phyloP scores from a whole-genome alignment of 2,888 invertebrate genomes.

The Drosophila meridiana region DNA sequence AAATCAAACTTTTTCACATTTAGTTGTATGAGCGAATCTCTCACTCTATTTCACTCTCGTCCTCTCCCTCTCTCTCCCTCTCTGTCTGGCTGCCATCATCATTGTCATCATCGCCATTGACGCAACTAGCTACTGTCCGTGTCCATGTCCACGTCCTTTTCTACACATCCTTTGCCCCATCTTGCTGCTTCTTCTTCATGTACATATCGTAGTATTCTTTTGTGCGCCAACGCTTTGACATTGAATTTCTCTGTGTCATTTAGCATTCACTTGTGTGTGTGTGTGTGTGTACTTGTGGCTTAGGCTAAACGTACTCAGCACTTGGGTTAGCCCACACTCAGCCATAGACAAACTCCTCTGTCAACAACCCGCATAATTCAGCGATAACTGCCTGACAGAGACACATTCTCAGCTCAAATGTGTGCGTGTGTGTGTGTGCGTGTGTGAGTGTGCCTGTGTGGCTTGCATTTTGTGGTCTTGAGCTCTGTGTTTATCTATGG shows the following conservation, averaged over 20 bases:
- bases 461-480: constrained; percentile 56
- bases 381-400: constrained; percentile 50
- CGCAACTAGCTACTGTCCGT: constrained; percentile 41
- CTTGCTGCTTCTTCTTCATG: constrained; percentile 7
- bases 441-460: constrained; percentile 35
- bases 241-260: constrained; percentile 74
- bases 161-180: constrained; percentile 13
- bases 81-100: constrained; percentile 57
- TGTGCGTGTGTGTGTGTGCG: constrained; percentile 28
- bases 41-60: not conserved
- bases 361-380: constrained; percentile 63
- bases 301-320: constrained; percentile 44
- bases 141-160: constrained; percentile 20
- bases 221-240: constrained; percentile 69
- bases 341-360: constrained; percentile 19
- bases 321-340: constrained; percentile 25
- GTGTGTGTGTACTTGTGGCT: constrained; percentile 40
- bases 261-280: constrained; percentile 39
- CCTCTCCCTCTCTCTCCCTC: not conserved
- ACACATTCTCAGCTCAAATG: constrained; percentile 38
- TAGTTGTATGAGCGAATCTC: constrained; percentile 23
- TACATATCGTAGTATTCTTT: constrained; percentile 61
- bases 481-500: constrained; percentile 48
- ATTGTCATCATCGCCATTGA: constrained; percentile 64
- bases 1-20: constrained; percentile 69